Percentiles rank a stretch among this genome's conserved stretches.
Evolutionary conservation across 1,140 invertebrate genomes (phyloP).

Genomic region (Venustaconcha ellipsiformis): DNA sequence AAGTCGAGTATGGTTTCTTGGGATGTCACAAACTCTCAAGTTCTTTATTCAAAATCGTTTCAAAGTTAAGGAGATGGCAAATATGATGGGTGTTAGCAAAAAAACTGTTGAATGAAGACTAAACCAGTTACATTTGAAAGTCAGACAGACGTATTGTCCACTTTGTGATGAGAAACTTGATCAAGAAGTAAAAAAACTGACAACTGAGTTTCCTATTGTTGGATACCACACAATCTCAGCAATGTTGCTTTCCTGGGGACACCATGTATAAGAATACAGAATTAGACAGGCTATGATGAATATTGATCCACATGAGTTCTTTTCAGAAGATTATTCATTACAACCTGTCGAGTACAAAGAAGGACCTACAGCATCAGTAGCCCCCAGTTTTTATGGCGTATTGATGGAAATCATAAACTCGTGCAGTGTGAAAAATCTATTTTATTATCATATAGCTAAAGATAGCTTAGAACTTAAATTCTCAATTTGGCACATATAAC

Average conservation of each 20-base stretch:
- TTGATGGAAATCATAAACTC: slow-evolving; percentile 25
- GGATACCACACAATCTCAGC: slow-evolving; percentile 14
- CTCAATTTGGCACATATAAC: no score
- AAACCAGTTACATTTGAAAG: slow-evolving; percentile 9
- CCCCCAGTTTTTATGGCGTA: slow-evolving; percentile 18
- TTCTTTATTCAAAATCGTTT: slow-evolving; percentile 5
- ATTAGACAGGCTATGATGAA: slow-evolving; percentile 1
- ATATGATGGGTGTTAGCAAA: slow-evolving; percentile 16
- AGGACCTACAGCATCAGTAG: slow-evolving; percentile 10
- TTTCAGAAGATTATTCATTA: slow-evolving; percentile 12
- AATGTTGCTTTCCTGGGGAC: slow-evolving; percentile 14
- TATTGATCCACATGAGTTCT: slow-evolving; percentile 12
- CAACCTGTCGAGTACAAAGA: slow-evolving; percentile 16
- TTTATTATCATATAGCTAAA: no score
- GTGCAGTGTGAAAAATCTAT: slow-evolving; percentile 2
- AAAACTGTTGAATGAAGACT: slow-evolving; percentile 19
- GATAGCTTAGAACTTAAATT: not conserved
- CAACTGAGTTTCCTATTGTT: slow-evolving; percentile 11
- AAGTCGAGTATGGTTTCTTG: no score
- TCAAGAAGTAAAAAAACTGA: slow-evolving; percentile 10
- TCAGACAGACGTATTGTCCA: slow-evolving; percentile 10
- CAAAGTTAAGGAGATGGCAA: slow-evolving; percentile 16
- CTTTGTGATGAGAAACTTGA: slow-evolving; percentile 5
- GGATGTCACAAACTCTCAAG: not conserved
- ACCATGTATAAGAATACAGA: slow-evolving; percentile 1